Base-by-base conservation (phyloP, 2,888 invertebrate species). In the Pherbina coryleti region DNA sequence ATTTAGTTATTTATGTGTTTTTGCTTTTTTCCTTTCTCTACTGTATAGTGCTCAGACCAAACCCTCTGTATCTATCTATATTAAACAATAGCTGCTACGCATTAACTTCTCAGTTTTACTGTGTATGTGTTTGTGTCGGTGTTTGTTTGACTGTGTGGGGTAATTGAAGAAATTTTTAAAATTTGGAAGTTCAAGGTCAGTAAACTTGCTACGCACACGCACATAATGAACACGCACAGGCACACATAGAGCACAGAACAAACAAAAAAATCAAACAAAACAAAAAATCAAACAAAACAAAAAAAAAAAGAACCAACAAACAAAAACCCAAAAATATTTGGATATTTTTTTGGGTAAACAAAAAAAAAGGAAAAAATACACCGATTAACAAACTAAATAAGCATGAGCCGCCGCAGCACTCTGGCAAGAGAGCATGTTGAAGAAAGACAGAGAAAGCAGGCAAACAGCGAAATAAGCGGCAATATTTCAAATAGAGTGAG, bases 181-280 rank as follows among this genome's bases (percentile, higher is more conserved):
- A 66, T 62, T 71, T 77, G 77, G 88, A 88, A 88, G 88, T 88
- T 88, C 88, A 88, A 88, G 88, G 88, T 88, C 87, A 89, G 88
- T 88, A 88, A 88, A 88, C 87, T 87, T 86, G 84, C 85, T 83
- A 82, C 84, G 83, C 84, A 84, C 84, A 82, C 81, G 53, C 73
- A 74, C 57, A 64, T 73, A 31, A 44, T 53, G n/a, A 49, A 55
- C 44, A 75, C 28, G 37, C 69, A 60, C 19, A 37, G 19, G 11
- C 44, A 73, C 70, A 66, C 75, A 69, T 22, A 44, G n/a, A n/a
- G 81, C 64, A 76, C 14, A 69, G 66, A 37, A 51, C 70, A 64
- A 57, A 49, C 55, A 80, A 53, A 53, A 22, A 57, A 9, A 67
- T 53, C 64, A 76, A 73, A 71, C 73, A 25, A 53, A 55, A 76